These are phyloP conservation scores for Syngnathus acus DNA, from an alignment of 2,797 vertebrate genomes.

Conservation along the genomic window DNA sequence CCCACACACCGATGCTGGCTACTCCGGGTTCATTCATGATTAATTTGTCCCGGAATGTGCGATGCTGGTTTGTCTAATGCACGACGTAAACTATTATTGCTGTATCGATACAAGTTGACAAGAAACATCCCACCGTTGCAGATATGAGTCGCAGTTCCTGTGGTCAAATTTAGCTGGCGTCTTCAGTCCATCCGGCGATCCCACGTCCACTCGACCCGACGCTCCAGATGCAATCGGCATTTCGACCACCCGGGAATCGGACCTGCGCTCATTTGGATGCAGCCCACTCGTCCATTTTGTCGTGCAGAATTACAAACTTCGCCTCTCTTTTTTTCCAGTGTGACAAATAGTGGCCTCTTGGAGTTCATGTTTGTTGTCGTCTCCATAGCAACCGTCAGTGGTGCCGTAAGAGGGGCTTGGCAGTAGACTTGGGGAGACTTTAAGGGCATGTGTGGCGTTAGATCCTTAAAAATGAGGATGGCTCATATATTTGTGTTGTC, in stretches of 20 bases:
- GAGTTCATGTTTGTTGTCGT: slow-evolving; percentile 60
- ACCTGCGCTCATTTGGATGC: slow-evolving; percentile 14
- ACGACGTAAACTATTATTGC: too few relatives aligned
- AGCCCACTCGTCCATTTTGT: slow-evolving; percentile 6
- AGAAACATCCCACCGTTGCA: slow-evolving; percentile 59
- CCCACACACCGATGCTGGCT: too few relatives aligned
- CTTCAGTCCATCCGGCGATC: slow-evolving; percentile 35
- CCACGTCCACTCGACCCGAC: slow-evolving; percentile 46
- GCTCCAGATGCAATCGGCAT: slow-evolving; percentile 71
- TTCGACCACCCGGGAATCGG: slow-evolving; percentile 19
- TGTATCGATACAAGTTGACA: neutral
- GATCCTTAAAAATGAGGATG: neutral
- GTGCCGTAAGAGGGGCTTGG: neutral
- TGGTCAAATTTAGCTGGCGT: slow-evolving; percentile 22
- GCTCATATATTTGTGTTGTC: neutral
- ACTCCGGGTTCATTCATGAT: neutral
- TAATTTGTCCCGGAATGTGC: too few relatives aligned
- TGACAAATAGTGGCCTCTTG: slow-evolving; percentile 24
- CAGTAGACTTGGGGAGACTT: neutral
- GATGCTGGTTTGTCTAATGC: too few relatives aligned
- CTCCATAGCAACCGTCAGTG: slow-evolving; percentile 48
- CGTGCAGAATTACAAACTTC: slow-evolving; percentile 6
- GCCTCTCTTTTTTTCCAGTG: slow-evolving; percentile 3
- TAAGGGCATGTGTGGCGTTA: too few relatives aligned
- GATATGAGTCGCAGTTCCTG: slow-evolving; percentile 59